Conservation (phyloP, 23 tunicate genomes). For the Ascidia mentula region DNA sequence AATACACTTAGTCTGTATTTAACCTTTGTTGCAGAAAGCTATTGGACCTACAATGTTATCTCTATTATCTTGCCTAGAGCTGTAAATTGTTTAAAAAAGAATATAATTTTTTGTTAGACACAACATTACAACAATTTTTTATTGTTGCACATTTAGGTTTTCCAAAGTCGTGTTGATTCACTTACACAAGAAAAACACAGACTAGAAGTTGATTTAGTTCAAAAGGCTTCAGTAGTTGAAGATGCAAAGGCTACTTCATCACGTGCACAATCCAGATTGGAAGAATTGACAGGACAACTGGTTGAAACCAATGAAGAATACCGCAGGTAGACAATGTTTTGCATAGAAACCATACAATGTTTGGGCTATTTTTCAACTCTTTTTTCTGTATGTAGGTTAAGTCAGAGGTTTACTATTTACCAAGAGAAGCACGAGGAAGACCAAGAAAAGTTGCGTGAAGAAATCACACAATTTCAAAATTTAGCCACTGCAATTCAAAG, state of each 20-base stretch:
- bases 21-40: no score
- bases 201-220: conserved; percentile 29
- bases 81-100: no score
- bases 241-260: conserved; percentile 21
- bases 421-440: conserved; percentile 54
- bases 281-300: conserved; percentile 52
- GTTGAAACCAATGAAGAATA: conserved; percentile 82
- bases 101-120: no score
- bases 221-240: conserved; percentile 3
- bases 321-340: conserved; percentile 35
- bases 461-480: conserved; percentile 4
- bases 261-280: conserved; percentile 20
- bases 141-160: conserved; percentile 10
- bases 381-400: conserved; percentile 34
- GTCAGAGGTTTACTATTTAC: conserved; percentile 38
- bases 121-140: no score
- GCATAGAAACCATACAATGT: no score
- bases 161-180: conserved; percentile 35
- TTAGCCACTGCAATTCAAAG: not conserved
- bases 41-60: no score
- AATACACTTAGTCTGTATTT: no score
- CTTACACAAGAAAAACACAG: conserved; percentile 49
- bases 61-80: no score
- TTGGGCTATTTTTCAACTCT: no score
- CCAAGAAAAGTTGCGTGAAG: conserved; percentile 17